Base-by-base conservation (phyloP, 2,113 vertebrate species). In the Salvelinus fontinalis region DNA sequence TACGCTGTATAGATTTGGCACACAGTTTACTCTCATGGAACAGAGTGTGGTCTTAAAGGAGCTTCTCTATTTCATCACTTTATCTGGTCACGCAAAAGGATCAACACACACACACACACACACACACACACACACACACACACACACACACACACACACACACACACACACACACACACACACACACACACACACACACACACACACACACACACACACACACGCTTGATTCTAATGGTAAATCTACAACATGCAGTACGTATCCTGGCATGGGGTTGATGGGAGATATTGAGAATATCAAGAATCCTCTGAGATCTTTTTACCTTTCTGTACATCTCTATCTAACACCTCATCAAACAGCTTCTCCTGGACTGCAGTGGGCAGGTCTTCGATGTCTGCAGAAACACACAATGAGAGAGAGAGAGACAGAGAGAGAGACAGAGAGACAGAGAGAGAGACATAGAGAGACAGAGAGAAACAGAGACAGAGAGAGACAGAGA, bases 321-420 rank as follows among this genome's bases (percentile, higher is more conserved):
- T 92, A 98, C 98, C 98, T 96, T 99, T 99, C 85, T 99, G 97
- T 84, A 99, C 97, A 84, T 99, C 98, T 89, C 98, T 94, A 85
- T 99, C 98, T 84, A 99, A 93, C 81, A 99, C 95, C 86, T 99
- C 97, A 39, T 99, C 97, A 83, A 98, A 99, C 79, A 99, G 88
- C 84, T 99, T 99, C 83, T 99, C 97, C 86, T 99, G 98, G 82
- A 99, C 97, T 74, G 97, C 94, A 82, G 97, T 95, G 0, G 97
- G 96, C 66, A 99, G 86, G 88, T 99, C 97, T 91, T 99, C 98
- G 79, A 99, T 98, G 90, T 99, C 98, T 99, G 89, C 39, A 44
- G 90, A 79, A 90, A 81, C 57, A 71, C 29, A 31, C 54, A 48
- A 16, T 14, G 29, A 31, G 4, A 31, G 4, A 29, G 0, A 29